Evolutionary conservation across 2,888 invertebrate species (phyloP).

Genomic region (Pilophorus perplexus): DNA sequence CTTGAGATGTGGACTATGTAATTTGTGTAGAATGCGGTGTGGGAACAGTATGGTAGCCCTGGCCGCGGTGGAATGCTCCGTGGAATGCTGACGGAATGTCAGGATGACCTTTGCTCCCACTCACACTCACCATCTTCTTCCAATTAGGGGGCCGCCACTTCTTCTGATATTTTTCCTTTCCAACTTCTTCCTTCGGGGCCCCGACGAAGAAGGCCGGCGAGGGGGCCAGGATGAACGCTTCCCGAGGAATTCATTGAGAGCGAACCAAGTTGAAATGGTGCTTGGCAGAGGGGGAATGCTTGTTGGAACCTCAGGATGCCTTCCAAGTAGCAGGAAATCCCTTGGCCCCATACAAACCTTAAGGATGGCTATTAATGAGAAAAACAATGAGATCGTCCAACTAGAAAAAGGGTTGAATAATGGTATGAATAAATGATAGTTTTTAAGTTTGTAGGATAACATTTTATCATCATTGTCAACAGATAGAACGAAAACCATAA

Average conservation of each 20-base stretch:
- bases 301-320: too few relatives aligned
- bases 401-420: too few relatives aligned
- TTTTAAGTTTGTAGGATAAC: too few relatives aligned
- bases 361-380: too few relatives aligned
- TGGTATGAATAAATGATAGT: too few relatives aligned
- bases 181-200: not conserved
- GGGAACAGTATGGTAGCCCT: conserved; percentile 36
- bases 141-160: conserved; percentile 25
- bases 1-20: conserved; percentile 42
- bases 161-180: conserved; percentile 36
- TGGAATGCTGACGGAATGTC: conserved; percentile 44
- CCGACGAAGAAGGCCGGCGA: conserved; percentile 22
- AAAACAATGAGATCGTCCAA: too few relatives aligned
- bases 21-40: conserved; percentile 45
- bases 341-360: too few relatives aligned
- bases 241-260: conserved; percentile 12
- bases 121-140: conserved; percentile 33
- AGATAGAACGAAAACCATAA: too few relatives aligned
- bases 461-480: too few relatives aligned
- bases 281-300: too few relatives aligned
- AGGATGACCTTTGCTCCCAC: conserved; percentile 43
- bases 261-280: too few relatives aligned
- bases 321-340: too few relatives aligned
- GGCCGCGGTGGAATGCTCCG: conserved; percentile 35
- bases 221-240: not conserved